Percentiles rank a stretch among this genome's conserved stretches.
Conservation (phyloP, 2,888 invertebrate genomes). For the Netelia fuscicornis region DNA sequence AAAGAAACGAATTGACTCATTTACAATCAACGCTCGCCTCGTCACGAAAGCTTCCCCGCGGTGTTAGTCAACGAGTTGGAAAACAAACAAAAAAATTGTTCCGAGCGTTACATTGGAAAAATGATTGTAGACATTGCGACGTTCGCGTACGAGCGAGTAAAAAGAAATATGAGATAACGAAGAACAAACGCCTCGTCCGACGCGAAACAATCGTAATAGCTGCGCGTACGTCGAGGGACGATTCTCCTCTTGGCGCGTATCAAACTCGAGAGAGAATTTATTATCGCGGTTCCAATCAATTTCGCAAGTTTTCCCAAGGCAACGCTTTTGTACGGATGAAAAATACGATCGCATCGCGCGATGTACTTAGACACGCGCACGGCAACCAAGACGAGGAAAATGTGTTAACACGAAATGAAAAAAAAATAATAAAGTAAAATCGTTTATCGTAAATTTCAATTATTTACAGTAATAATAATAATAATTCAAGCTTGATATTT, state of each 20-base stretch:
- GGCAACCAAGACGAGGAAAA: neutral
- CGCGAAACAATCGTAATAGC: slow-evolving; percentile 77
- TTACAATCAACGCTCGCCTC: neutral
- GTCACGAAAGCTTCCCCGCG: slow-evolving; percentile 1
- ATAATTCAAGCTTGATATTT: too few species aligned
- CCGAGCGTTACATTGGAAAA: slow-evolving; percentile 47
- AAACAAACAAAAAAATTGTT: slow-evolving; percentile 30
- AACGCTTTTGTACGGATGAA: slow-evolving; percentile 63
- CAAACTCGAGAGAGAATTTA: slow-evolving; percentile 71
- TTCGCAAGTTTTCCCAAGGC: slow-evolving; percentile 81
- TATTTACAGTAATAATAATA: too few species aligned
- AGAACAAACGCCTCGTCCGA: slow-evolving; percentile 65
- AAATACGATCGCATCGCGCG: slow-evolving; percentile 59
- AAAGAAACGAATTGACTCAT: slow-evolving; percentile 1
- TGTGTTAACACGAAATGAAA: too few species aligned
- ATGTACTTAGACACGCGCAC: slow-evolving; percentile 38
- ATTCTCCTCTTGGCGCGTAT: slow-evolving; percentile 65
- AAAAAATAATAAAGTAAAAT: neutral
- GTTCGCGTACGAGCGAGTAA: slow-evolving; percentile 53
- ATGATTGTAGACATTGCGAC: slow-evolving; percentile 40
- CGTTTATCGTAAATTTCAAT: slow-evolving; percentile 29
- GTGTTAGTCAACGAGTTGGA: neutral
- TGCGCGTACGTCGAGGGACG: slow-evolving; percentile 36
- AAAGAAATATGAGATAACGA: slow-evolving; percentile 61
- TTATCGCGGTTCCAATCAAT: slow-evolving; percentile 81